These are phyloP conservation scores for Cercopithecus neglectus DNA, from an alignment of 2,797 vertebrate species.

Conservation along the genomic window DNA sequence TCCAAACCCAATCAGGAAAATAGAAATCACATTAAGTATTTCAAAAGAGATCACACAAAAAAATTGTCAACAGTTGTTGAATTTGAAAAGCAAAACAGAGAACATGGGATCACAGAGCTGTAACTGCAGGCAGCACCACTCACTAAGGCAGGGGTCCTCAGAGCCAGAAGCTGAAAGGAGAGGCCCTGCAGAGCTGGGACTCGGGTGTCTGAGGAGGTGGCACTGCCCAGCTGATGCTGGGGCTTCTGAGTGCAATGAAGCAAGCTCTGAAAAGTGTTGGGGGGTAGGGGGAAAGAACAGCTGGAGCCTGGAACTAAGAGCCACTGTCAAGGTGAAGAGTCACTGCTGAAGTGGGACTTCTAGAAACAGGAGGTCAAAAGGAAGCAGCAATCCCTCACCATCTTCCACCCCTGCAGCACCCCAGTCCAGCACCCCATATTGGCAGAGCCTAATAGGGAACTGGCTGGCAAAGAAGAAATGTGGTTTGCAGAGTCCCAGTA, in stretches of 20 bases:
- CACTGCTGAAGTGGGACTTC: background rate
- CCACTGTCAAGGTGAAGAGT: background rate
- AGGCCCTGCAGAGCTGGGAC: background rate
- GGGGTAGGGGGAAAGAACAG: background rate
- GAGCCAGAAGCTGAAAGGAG: background rate
- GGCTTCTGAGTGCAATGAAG: background rate
- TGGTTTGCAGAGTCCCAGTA: background rate
- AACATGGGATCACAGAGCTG: background rate
- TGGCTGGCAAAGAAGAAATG: background rate
- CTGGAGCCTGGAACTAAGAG: background rate
- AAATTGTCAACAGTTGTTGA: background rate
- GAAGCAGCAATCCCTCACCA: background rate
- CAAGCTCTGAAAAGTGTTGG: background rate
- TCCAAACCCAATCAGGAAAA: background rate
- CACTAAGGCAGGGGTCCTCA: background rate
- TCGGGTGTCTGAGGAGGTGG: background rate
- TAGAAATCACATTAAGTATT: background rate
- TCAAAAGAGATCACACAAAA: background rate
- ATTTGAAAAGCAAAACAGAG: background rate
- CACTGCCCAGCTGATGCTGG: background rate
- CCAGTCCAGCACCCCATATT: background rate
- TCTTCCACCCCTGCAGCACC: background rate
- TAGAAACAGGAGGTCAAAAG: background rate
- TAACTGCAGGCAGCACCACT: accelerated
- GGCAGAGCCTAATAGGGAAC: background rate